Conservation (phyloP, 2,113 vertebrate genomes). For the Meriones unguiculatus region DNA sequence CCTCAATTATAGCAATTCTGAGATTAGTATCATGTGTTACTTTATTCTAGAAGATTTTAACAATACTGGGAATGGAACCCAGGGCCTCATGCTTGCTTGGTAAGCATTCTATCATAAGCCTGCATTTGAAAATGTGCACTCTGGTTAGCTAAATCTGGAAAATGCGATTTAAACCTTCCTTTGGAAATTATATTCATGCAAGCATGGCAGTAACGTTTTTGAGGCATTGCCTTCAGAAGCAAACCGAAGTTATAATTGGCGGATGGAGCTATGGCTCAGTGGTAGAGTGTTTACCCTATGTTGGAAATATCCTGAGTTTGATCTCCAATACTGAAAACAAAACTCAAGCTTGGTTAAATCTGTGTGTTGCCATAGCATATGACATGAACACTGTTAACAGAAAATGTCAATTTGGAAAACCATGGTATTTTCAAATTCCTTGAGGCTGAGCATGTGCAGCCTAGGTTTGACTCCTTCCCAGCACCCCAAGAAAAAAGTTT, state of each 20-base stretch:
- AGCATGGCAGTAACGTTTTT: neutral
- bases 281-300: neutral
- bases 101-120: neutral
- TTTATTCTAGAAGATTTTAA: conserved; percentile 15
- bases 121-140: conserved; percentile 17
- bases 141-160: neutral
- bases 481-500: neutral
- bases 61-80: neutral
- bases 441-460: neutral
- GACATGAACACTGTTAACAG: neutral
- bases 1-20: neutral
- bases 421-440: conserved; percentile 11
- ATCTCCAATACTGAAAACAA: neutral
- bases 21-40: conserved; percentile 3
- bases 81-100: neutral
- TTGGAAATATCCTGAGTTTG: neutral
- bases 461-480: neutral
- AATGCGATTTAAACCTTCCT: neutral
- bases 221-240: neutral
- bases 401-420: conserved; percentile 22
- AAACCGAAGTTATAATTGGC: neutral
- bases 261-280: neutral
- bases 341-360: neutral
- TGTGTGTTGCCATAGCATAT: neutral
- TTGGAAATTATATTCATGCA: neutral